These are phyloP conservation scores for Phallusia fumigata DNA, from an alignment of 23 tunicate genomes.

Conservation along the genomic window DNA sequence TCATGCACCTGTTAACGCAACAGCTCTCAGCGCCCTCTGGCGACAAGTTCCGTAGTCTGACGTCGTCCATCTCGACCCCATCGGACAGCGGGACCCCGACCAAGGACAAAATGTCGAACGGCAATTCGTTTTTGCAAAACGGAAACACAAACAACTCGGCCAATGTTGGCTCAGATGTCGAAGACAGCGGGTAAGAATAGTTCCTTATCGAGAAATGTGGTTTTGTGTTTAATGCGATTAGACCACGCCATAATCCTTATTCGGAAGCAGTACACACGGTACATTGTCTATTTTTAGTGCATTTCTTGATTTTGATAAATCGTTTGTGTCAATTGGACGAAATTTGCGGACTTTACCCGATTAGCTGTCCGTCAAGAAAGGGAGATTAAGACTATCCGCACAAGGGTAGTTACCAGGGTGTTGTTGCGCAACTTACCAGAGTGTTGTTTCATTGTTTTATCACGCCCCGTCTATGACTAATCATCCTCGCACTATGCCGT, in stretches of 20 bases:
- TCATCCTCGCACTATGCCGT: too few relatives aligned
- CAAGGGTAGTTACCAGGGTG: too few relatives aligned
- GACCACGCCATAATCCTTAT: not conserved
- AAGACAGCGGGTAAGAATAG: not conserved
- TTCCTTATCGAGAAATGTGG: not conserved
- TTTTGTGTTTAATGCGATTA: not conserved
- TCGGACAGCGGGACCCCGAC: not conserved
- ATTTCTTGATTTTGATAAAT: too few relatives aligned
- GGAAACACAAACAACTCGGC: slow-evolving; percentile 20
- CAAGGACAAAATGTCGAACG: not conserved
- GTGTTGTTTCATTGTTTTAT: too few relatives aligned
- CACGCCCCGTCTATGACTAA: too few relatives aligned
- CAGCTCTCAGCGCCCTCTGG: slow-evolving; percentile 1
- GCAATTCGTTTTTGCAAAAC: not conserved
- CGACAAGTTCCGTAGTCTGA: slow-evolving; percentile 5
- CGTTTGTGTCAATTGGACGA: too few relatives aligned
- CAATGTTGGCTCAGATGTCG: not conserved
- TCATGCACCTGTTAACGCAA: too few relatives aligned
- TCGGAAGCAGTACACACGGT: not conserved
- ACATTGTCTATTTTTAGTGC: not conserved
- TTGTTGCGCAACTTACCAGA: too few relatives aligned
- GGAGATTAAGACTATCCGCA: too few relatives aligned
- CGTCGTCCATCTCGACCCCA: not conserved
- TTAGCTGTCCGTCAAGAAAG: too few relatives aligned
- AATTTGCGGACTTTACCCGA: too few relatives aligned